Evolutionary conservation across 2,888 invertebrate species (phyloP), one percentile per base, ranked within the genome.

Genomic region (Drosophila seclusa): DNA sequence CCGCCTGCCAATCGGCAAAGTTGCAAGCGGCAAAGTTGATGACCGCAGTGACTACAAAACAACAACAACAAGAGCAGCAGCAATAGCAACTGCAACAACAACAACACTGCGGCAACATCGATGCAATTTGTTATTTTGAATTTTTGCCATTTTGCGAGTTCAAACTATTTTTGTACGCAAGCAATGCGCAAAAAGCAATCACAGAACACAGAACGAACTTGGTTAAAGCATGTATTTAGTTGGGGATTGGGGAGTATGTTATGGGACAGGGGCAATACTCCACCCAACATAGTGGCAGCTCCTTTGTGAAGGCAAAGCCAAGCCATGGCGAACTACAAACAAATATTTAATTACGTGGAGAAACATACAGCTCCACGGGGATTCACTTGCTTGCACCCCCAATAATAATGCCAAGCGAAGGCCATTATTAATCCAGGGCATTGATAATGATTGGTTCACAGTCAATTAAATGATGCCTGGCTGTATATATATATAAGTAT

Each of bases 51-150:
- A 76, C 69, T 80, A 79, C 71, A 73, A 59, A 67, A 52, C 68
- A 73, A 42, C 57, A 72, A 59, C 62, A 77, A 49, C 62, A 63
- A 50, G 38, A 55, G 7, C 13, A 57, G 29, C 42, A 42, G 11
- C 42, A 45, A 50, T 29, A 68, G 29, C 40, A 52, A 21, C 21
- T 21, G 42, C 68, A 73, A 42, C 50, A 72, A 59, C 66, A 77
- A 29, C 63, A 62, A 61, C 52, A 65, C 68, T 61, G 61, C 49
- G 50, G 62, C 69, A 73, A 67, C 80, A 79, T 78, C 80, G 70
- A 88, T 77, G 83, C 89, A 85, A 85, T 85, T 85, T 85, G 89
- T 85, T 85, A 88, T 86, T 85, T 88, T 88, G 87, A 83, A 85
- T 88, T 85, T 82, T 76, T 57, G 82, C 85, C 81, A 86, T 88